Percentiles rank a stretch among this genome's conserved stretches.
phyloP scores from a whole-genome alignment of 2,888 invertebrate genomes.

The Strigamia transsilvanica region DNA sequence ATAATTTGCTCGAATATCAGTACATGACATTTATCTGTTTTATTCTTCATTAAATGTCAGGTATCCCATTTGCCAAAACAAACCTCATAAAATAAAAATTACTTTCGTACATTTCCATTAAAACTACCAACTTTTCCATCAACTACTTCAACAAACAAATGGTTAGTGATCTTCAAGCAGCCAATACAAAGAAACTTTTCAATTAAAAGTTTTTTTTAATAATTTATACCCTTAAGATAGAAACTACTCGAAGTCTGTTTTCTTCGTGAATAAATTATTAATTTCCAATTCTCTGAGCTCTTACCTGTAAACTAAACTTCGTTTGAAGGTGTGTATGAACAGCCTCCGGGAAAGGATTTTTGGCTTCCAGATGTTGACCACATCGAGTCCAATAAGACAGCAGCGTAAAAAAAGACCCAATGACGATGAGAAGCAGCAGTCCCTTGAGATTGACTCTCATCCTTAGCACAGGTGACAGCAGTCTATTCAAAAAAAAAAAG shows the following conservation, averaged over 20 bases:
- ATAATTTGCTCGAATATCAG: not conserved
- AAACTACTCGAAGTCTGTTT: too few species aligned
- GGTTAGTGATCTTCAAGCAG: not conserved
- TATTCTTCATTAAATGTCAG: conserved; percentile 7
- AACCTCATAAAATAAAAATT: not conserved
- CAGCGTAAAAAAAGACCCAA: conserved; percentile 72
- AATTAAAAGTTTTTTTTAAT: too few species aligned
- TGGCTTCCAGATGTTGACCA: conserved; percentile 65
- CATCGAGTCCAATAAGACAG: conserved; percentile 80
- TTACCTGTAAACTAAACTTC: conserved; percentile 52
- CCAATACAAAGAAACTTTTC: too few species aligned
- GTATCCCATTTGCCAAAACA: not conserved
- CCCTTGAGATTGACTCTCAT: conserved; percentile 82
- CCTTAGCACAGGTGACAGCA: conserved; percentile 58
- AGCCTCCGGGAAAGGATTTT: not conserved
- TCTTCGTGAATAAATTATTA: too few species aligned
- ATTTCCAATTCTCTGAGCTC: not conserved
- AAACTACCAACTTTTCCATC: not conserved
- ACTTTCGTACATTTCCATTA: not conserved
- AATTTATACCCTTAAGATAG: too few species aligned
- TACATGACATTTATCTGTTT: not conserved
- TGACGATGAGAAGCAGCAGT: conserved; percentile 72
- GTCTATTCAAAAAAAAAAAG: conserved; percentile 7
- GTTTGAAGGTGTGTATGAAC: conserved; percentile 28
- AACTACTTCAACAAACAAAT: not conserved